Conservation (phyloP, 1,140 invertebrate genomes). For the Matsumurasca onukii region DNA sequence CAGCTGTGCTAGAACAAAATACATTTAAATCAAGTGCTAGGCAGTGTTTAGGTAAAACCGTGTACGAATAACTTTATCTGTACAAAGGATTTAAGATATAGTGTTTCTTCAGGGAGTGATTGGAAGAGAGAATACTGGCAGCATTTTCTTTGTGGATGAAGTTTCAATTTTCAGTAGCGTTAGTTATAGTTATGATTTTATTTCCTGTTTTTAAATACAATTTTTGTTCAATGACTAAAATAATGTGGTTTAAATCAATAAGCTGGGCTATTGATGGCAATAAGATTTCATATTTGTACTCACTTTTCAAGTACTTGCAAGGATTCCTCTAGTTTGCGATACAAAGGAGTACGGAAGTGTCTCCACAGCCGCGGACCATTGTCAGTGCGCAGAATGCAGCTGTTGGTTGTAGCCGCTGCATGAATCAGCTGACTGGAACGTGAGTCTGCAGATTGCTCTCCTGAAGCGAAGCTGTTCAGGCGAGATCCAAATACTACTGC, state of each 20-base stretch:
- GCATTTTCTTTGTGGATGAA: too few species aligned
- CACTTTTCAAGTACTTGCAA: slow-evolving; percentile 77
- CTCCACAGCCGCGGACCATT: slow-evolving; percentile 72
- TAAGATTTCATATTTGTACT: slow-evolving; percentile 24
- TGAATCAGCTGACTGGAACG: slow-evolving; percentile 66
- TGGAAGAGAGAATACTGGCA: not conserved
- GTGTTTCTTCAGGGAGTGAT: not conserved
- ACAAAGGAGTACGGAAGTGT: slow-evolving; percentile 69
- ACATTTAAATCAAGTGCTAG: not conserved
- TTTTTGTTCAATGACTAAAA: too few species aligned
- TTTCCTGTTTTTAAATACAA: too few species aligned
- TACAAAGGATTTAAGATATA: slow-evolving; percentile 1
- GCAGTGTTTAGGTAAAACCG: not conserved
- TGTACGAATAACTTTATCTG: not conserved
- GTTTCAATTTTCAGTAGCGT: too few species aligned
- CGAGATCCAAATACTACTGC: slow-evolving; percentile 65
- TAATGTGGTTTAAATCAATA: too few species aligned
- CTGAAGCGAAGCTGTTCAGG: slow-evolving; percentile 61
- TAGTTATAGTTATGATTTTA: too few species aligned
- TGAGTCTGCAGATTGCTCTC: slow-evolving; percentile 59
- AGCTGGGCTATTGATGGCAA: not conserved
- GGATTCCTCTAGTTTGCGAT: slow-evolving; percentile 65
- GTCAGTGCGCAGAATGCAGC: slow-evolving; percentile 70
- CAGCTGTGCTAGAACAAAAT: not conserved
- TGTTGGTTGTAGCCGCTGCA: slow-evolving; percentile 70